These are phyloP conservation scores for Laothoe populi DNA, from an alignment of 2,888 invertebrate genomes.

Conservation along the genomic window DNA sequence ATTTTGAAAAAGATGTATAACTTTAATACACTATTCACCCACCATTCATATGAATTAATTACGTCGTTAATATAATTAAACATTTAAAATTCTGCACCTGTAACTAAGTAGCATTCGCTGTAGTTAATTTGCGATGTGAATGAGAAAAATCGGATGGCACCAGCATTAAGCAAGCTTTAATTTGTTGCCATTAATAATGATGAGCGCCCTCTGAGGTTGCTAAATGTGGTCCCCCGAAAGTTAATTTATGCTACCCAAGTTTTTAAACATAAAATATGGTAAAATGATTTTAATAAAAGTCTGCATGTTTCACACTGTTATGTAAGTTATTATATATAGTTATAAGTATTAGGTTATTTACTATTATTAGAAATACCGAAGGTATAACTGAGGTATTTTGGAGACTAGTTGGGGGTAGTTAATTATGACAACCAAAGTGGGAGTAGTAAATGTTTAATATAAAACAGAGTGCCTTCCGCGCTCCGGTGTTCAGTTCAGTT, in stretches of 20 bases:
- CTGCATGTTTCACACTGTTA: background rate
- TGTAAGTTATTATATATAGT: too few relatives aligned
- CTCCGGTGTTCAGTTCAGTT: too few relatives aligned
- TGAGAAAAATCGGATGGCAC: conserved; percentile 68
- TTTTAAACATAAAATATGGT: conserved; percentile 3
- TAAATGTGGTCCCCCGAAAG: conserved; percentile 42
- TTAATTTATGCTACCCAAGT: conserved; percentile 18
- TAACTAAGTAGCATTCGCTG: conserved; percentile 73
- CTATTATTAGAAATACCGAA: too few relatives aligned
- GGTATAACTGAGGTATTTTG: too few relatives aligned
- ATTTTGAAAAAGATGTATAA: background rate
- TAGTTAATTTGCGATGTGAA: conserved; percentile 73
- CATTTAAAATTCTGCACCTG: conserved; percentile 55
- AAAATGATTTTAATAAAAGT: conserved; percentile 5
- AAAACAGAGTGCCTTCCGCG: too few relatives aligned
- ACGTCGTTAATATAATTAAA: conserved; percentile 45
- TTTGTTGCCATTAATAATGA: conserved; percentile 77
- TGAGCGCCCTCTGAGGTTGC: conserved; percentile 58
- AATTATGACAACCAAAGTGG: too few relatives aligned
- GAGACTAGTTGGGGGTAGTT: too few relatives aligned
- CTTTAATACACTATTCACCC: conserved; percentile 31
- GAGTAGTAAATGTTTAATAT: too few relatives aligned
- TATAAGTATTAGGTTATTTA: too few relatives aligned
- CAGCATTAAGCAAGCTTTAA: conserved; percentile 72
- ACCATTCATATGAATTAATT: conserved; percentile 20